Conservation (phyloP, 2,113 vertebrate species). For the Aleadryas rufinucha region DNA sequence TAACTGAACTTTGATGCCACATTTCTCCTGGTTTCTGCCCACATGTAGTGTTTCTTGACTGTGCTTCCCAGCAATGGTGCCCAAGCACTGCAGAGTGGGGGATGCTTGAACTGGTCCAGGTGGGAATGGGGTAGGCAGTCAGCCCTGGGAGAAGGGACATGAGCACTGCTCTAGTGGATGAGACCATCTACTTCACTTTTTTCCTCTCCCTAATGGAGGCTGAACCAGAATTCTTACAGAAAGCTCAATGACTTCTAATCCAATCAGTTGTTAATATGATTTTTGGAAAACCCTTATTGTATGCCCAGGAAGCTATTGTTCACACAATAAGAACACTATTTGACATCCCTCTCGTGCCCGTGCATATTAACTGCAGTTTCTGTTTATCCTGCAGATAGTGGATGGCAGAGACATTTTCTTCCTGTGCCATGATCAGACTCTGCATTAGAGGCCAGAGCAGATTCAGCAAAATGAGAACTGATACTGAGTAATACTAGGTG, state of each 20-base stretch:
- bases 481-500: neutral
- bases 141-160: neutral
- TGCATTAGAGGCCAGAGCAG: neutral
- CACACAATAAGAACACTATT: neutral
- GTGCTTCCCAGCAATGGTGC: neutral
- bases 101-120: neutral
- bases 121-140: neutral
- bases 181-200: neutral
- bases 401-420: neutral
- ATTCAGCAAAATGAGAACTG: neutral
- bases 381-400: neutral
- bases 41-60: neutral
- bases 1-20: neutral
- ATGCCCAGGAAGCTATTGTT: neutral
- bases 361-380: neutral
- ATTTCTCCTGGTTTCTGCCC: neutral
- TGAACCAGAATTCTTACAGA: neutral
- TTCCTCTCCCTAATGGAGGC: neutral
- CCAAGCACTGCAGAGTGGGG: accelerated
- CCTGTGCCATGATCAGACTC: neutral
- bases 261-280: neutral
- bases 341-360: neutral
- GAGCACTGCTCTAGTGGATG: neutral
- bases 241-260: neutral
- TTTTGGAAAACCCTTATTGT: neutral